Evolutionary conservation across 2,888 invertebrate species (phyloP), one percentile per base, ranked within the genome.

Genomic region (Melikaiella ostensackeni): DNA sequence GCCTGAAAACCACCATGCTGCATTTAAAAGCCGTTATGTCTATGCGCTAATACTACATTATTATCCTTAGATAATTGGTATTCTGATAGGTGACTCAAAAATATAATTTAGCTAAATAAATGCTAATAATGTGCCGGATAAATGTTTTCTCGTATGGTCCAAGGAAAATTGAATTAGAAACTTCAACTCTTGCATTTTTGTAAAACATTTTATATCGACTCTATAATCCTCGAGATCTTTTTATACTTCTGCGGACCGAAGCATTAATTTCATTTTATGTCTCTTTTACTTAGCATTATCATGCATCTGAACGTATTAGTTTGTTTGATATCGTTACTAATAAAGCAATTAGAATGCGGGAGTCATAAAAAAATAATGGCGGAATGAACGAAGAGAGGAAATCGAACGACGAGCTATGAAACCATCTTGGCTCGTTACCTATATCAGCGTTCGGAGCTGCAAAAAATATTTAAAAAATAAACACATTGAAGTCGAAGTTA

Each of bases 401-500:
- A 57, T 57, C 57, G 57, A 57, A 24, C 3, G 57, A 57, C 24
- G 57, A 27, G 57, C 13, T 13, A 24, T 57, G 57, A 57, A 57
- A 57, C 57, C 57, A 57, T 24, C 21, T 57, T 57, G 57, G 57
- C 57, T 57, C 57, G 57, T 57, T 57, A 57, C 57, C 57, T 57
- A 57, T 57, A 57, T 24, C 57, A 57, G 24, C 5, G 9, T 24
- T 57, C 3, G 13, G 7, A 57, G 57, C 13, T 21, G 57, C 57
- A 24, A 24, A 55, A 21, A 55, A 50, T 8, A 57, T 0, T 13
- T 13, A 13, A 16, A 38, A 77, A 81, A 79, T 78, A 81, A 79
- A 79, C 74, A 78, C 81, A 78, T 81, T 63, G 77, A 46, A 64
- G 76, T 42, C 77, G 62, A 79, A 83, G 82, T 82, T 83, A 84